Evolutionary conservation across 2,113 vertebrate genomes (phyloP).

Genomic region (Anolis sagrei): DNA sequence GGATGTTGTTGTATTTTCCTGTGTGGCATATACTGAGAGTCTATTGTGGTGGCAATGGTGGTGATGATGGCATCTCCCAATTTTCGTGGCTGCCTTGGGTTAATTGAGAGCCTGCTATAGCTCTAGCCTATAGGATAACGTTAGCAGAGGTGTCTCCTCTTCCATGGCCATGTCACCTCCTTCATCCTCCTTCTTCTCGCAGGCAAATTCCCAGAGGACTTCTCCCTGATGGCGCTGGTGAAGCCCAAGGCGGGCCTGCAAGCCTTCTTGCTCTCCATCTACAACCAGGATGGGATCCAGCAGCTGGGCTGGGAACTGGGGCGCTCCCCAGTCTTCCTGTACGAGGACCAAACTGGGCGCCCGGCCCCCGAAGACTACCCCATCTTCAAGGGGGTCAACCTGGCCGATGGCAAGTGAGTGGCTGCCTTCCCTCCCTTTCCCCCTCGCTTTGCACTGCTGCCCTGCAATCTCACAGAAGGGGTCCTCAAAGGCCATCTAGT

Average conservation of each 20-base stretch:
- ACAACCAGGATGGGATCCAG: constrained; percentile 85
- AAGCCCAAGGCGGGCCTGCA: constrained; percentile 85
- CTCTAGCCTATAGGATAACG: too few species aligned
- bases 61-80: too few species aligned
- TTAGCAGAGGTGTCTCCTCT: too few species aligned
- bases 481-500: too few species aligned
- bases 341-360: constrained; percentile 87
- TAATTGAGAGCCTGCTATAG: too few species aligned
- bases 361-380: constrained; percentile 87
- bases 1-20: too few species aligned
- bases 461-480: too few species aligned
- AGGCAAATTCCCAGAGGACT: constrained; percentile 91
- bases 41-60: too few species aligned
- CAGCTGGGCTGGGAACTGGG: constrained; percentile 90
- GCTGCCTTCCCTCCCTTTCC: fast-evolving
- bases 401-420: constrained; percentile 95
- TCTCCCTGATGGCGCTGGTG: constrained; percentile 88
- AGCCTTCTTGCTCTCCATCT: constrained; percentile 88
- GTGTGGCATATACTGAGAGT: too few species aligned
- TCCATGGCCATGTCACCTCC: too few species aligned
- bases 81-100: too few species aligned
- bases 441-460: too few species aligned
- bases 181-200: background rate
- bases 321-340: constrained; percentile 87
- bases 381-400: constrained; percentile 85